Conservation (phyloP, 2,797 vertebrate genomes). For the Brachyrhaphis roseni region DNA sequence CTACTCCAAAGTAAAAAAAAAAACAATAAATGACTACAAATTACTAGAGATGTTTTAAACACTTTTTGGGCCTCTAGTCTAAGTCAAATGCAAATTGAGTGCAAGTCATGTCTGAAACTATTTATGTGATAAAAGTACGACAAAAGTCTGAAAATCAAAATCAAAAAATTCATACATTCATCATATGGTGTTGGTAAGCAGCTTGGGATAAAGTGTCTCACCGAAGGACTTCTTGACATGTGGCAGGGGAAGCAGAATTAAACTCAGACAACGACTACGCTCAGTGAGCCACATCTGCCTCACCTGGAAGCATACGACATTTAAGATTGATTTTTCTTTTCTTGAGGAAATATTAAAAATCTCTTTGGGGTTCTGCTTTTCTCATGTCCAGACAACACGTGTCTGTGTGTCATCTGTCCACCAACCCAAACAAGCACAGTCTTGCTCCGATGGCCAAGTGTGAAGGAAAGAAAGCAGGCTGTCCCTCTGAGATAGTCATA, state of each 20-base stretch:
- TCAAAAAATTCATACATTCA: too few species aligned
- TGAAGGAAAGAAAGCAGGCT: slow-evolving; percentile 54
- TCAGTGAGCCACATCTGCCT: not conserved
- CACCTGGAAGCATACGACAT: not conserved
- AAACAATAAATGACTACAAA: too few species aligned
- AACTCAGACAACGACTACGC: not conserved
- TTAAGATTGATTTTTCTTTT: slow-evolving; percentile 35
- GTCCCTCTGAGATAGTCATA: slow-evolving; percentile 67
- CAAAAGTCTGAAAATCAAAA: not conserved
- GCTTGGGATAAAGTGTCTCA: not conserved
- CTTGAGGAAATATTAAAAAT: slow-evolving; percentile 40
- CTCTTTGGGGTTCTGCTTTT: slow-evolving; percentile 22
- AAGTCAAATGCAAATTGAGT: not conserved
- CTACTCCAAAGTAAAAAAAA: too few species aligned
- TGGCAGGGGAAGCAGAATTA: not conserved
- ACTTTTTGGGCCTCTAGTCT: not conserved
- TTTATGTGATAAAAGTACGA: too few species aligned
- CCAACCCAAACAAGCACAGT: slow-evolving; percentile 21
- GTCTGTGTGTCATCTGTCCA: slow-evolving; percentile 16
- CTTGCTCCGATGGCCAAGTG: slow-evolving; percentile 48
- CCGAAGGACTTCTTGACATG: not conserved
- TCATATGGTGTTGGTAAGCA: not conserved
- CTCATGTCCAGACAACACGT: slow-evolving; percentile 7
- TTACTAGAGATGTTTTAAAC: too few species aligned
- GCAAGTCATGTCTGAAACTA: not conserved